phyloP scores from a whole-genome alignment of 1,140 invertebrate species.

The Chironomus striatipennis region DNA sequence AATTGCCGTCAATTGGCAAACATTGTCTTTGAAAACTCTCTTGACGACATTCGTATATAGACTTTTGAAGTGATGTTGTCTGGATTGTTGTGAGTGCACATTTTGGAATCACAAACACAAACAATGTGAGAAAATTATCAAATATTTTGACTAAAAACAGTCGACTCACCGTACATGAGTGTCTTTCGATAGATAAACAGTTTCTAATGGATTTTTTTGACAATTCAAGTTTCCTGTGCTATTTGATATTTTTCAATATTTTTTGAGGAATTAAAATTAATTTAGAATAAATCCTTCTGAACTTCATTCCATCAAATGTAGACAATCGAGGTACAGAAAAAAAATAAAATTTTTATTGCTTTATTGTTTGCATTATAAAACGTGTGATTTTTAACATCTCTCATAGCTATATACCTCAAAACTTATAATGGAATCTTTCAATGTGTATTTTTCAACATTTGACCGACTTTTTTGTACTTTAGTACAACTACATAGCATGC shows the following conservation, averaged over 20 bases:
- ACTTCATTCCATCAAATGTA: background rate
- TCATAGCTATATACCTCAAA: background rate
- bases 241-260: slow-evolving; percentile 13
- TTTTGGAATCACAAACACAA: slow-evolving; percentile 3
- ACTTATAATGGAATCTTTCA: background rate
- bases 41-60: no score
- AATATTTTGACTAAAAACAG: background rate
- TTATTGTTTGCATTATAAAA: slow-evolving; percentile 20
- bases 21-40: slow-evolving; percentile 17
- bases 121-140: slow-evolving; percentile 14
- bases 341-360: background rate
- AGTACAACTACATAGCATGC: background rate
- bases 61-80: background rate
- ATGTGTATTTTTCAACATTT: background rate
- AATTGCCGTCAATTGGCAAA: slow-evolving; percentile 23
- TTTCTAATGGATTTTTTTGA: slow-evolving; percentile 17
- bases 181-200: background rate
- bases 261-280: background rate
- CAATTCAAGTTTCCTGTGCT: slow-evolving; percentile 13
- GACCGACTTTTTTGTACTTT: background rate
- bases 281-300: background rate
- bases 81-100: slow-evolving; percentile 18
- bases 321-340: background rate
- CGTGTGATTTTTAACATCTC: slow-evolving; percentile 22
- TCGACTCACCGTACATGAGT: background rate